Base-by-base conservation (phyloP, 2,888 invertebrate genomes). In the Candidula unifasciata region DNA sequence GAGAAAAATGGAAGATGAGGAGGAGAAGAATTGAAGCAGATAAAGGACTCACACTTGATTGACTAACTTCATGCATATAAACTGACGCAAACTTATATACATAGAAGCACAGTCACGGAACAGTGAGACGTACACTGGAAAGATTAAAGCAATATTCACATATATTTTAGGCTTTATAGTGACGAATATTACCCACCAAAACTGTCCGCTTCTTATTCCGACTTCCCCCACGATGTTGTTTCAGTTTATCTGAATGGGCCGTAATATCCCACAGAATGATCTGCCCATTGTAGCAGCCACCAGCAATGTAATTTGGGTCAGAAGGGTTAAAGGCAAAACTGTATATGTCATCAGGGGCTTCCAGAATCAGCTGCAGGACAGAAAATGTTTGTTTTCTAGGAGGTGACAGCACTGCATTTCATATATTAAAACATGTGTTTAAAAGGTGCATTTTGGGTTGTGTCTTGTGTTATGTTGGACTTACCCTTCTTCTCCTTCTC, bases 271-370 rank as follows among this genome's bases (percentile, higher is more conserved):
- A 94, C 81, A 94, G 82, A 37, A 94, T 93, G n/a, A 94, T 88
- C 89, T 93, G 93, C 0, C 94, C 94, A 88, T 94, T 94, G 81
- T 92, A 90, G 87, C 94, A 94, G n/a, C 94, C 94, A 27, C 93
- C 94, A 69, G 91, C 93, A 10, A 94, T 90, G 37, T 93, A 90
- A 88, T 93, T 92, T 2, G 93, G 92, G 85, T 94, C 92, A 0
- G 93, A 90, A 0, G 93, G 93, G 85, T 90, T 91, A 87, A 94
- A 94, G 88, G 92, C 90, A 88, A 94, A 94, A 87, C 92, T 92
- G 86, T 91, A 88, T 52, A 94, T 92, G 84, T 94, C 94, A 86
- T 94, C 94, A 37, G 94, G 94, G 3, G 94, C 93, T 86, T 94
- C 94, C 52, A 94, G 87, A 74, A 94, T 86, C 52, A 94, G 88